Base-by-base conservation (phyloP, 2,888 invertebrate genomes). In the Graphium colonna region DNA sequence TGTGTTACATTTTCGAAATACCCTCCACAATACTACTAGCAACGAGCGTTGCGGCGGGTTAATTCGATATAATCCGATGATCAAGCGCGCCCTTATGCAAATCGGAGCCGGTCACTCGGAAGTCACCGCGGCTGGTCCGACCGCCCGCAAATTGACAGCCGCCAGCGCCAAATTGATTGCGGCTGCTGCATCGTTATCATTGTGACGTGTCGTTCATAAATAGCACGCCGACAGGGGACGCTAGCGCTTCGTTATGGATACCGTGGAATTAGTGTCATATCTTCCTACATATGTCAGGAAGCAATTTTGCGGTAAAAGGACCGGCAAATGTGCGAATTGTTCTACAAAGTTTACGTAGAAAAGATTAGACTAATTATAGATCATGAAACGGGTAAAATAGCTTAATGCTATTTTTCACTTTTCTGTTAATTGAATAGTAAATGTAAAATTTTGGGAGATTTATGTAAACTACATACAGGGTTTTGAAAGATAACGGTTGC, bases 61-160 rank as follows among this genome's bases (percentile, higher is more conserved):
- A 85, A 82, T 81, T 79, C 72, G 79, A 79, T 80, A 82, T 87
- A 86, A 88, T 87, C 81, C 79, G 81, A 76, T 82, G 85, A 87
- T 86, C 81, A 79, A 77, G 75, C 76, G 73, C 50, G 77, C 80
- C 87, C 82, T 88, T 87, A 87, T 88, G 87, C 87, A 86, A 88
- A 88, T 86, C 73, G 69, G 72, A 73, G 72, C 81, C 85, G 85
- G 86, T 83, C 85, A 86, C 77, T 86, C 82, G 86, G 83, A 87
- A 88, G 85, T 87, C 83, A 84, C 84, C 83, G 81, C 64, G 63
- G 61, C 63, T 57, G 60, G 50, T 55, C 54, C 50, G 58, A 53
- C 57, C 58, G 57, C 54, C 21, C 56, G 61, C 82, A 84, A 84
- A 86, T 84, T 86, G 84, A 82, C 84, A 85, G 75, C 63, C 69